phyloP scores from a whole-genome alignment of 2,888 invertebrate genomes.

The Onthophagus sagittarius region DNA sequence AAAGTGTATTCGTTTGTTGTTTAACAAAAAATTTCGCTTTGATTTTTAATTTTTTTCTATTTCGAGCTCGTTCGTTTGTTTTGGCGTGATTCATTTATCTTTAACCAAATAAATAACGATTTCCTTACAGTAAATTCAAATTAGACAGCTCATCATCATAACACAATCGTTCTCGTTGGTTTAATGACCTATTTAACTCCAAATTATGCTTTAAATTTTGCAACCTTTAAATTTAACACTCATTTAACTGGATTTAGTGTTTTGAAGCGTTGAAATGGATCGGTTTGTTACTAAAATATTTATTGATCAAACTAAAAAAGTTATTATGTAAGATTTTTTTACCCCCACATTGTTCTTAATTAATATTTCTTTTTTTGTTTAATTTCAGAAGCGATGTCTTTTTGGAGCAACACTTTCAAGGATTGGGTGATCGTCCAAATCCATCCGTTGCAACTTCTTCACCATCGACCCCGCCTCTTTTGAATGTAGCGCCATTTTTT shows the following conservation, averaged over 20 bases:
- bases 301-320: background rate
- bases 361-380: slow-evolving; percentile 30
- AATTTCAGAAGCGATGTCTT: slow-evolving; percentile 69
- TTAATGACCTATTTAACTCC: background rate
- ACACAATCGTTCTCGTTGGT: background rate
- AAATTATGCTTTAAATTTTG: background rate
- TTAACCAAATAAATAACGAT: background rate
- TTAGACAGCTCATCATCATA: background rate
- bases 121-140: background rate
- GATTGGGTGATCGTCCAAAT: slow-evolving; percentile 50
- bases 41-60: background rate
- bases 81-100: background rate
- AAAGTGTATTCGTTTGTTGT: background rate
- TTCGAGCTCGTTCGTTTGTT: background rate
- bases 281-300: background rate
- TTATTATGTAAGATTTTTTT: background rate
- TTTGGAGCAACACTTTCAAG: slow-evolving; percentile 70
- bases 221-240: background rate
- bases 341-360: background rate
- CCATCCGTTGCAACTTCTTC: slow-evolving; percentile 47
- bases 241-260: background rate
- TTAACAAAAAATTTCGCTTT: background rate
- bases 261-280: background rate
- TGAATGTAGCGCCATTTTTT: slow-evolving; percentile 34
- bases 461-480: slow-evolving; percentile 46